Evolutionary conservation across 92 coral and sea anemone genomes (phyloP), one percentile per base, ranked within the genome.

Genomic region (Actinernus sp.): DNA sequence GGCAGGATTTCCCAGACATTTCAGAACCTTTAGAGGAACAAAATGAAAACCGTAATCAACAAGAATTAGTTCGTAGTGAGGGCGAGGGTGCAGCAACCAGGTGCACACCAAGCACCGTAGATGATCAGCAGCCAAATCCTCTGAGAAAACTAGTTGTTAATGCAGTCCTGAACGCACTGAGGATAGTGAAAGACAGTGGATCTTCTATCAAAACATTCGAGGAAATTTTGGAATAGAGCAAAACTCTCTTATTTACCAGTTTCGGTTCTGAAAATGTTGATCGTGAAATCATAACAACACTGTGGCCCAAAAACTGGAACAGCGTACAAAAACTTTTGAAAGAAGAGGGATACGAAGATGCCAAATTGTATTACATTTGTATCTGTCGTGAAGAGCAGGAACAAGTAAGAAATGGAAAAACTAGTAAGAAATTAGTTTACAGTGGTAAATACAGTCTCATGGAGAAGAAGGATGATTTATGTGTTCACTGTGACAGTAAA

Each of bases 301-400:
- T 84, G 44, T 83, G 87, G 87, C 95, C 87, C 6, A 72, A 72
- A 33, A 73, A 11, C 24, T 84, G 90, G 85, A 71, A 61, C 44
- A 71, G 30, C 54, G 91, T 58, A 0, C 79, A 77, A 33, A 10
- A 12, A 9, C 87, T 88, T 37, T 78, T 88, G 11, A 88, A 83
- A 41, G 95, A 83, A 38, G 83, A 84, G 20, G 91, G 95, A 0
- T 78, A 58, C 55, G 71, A 78, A 62, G 90, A 68, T 61, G 90
- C 84, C 2, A 64, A 67, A 53, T 48, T 65, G 45, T 84, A 50
- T 40, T 78, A 10, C 20, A 62, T 88, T 65, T 88, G 91, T 18
- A 44, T 76, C 41, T 90, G 96, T 58, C 43, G 58, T 23, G 55
- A 80, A 18, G 34, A 34, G 14, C 77, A 74, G 43, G 76, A 73